These are phyloP conservation scores for Sparus aurata DNA, from an alignment of 2,797 vertebrate genomes.

Conservation along the genomic window DNA sequence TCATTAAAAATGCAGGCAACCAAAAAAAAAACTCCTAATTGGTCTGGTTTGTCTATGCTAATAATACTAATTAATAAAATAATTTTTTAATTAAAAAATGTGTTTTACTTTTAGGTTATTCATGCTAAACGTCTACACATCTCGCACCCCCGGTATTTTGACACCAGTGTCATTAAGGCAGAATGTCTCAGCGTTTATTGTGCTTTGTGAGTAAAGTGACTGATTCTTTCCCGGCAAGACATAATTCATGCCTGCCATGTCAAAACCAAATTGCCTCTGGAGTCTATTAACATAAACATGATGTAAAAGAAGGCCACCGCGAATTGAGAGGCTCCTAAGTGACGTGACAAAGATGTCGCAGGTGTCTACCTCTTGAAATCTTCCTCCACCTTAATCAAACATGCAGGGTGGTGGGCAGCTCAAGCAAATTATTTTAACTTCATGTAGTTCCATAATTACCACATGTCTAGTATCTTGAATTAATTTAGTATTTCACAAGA, in stretches of 20 bases:
- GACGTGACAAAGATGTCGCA: constrained; percentile 12
- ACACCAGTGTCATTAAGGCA: constrained; percentile 5
- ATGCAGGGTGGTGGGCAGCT: background rate
- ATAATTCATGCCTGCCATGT: constrained; percentile 31
- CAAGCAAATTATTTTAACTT: background rate
- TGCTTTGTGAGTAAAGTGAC: constrained; percentile 12
- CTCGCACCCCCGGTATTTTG: background rate
- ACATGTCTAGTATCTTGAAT: background rate
- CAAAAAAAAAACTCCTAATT: constrained; percentile 1
- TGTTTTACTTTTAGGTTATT: constrained; percentile 6
- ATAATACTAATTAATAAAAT: constrained; percentile 20
- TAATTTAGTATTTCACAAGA: background rate
- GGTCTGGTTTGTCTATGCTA: constrained; percentile 15
- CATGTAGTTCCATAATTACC: background rate
- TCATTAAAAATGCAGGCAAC: constrained; percentile 14
- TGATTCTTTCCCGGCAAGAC: constrained; percentile 3
- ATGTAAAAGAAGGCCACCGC: constrained; percentile 20
- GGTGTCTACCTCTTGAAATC: constrained; percentile 6
- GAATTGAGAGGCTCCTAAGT: constrained; percentile 10
- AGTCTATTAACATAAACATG: constrained; percentile 35
- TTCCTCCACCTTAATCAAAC: constrained; percentile 1
- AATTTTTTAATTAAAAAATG: too few relatives aligned
- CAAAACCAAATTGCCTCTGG: constrained; percentile 33
- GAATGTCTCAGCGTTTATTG: constrained; percentile 11
- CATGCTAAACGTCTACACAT: constrained; percentile 1